Conservation (phyloP, 2,113 vertebrate species). For the Astur gentilis region DNA sequence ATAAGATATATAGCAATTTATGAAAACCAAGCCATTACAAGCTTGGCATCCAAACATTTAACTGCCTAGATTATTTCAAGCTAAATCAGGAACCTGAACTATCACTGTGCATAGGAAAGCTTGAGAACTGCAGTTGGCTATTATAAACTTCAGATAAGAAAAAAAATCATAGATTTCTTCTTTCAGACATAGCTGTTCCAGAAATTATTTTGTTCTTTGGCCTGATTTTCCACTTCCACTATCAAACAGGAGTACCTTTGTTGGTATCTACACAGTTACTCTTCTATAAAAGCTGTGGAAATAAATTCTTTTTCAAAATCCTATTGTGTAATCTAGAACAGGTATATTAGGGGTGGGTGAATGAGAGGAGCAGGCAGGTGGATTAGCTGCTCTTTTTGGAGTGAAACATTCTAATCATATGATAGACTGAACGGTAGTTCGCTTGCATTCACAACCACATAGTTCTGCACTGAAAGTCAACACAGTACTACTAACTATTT, state of each 20-base stretch:
- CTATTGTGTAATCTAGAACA: neutral
- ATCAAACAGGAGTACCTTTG: neutral
- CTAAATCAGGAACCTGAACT: neutral
- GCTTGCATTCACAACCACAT: neutral
- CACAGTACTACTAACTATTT: neutral
- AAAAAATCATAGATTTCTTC: neutral
- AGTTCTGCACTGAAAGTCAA: constrained; percentile 11
- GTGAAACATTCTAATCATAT: neutral
- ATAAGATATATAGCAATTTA: neutral
- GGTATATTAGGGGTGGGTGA: neutral
- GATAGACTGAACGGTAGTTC: neutral
- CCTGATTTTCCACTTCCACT: neutral
- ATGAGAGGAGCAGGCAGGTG: neutral
- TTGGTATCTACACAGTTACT: neutral
- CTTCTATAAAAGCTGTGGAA: neutral
- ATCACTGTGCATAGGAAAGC: neutral
- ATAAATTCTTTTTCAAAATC: neutral
- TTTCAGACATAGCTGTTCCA: neutral
- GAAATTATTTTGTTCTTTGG: neutral
- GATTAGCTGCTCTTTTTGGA: neutral
- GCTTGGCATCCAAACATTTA: neutral
- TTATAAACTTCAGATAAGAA: neutral
- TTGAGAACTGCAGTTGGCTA: neutral
- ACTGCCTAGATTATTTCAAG: neutral
- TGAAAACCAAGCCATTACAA: neutral